These are phyloP conservation scores for Hemibagrus wyckioides DNA, from an alignment of 2,113 vertebrate genomes.

Conservation along the genomic window DNA sequence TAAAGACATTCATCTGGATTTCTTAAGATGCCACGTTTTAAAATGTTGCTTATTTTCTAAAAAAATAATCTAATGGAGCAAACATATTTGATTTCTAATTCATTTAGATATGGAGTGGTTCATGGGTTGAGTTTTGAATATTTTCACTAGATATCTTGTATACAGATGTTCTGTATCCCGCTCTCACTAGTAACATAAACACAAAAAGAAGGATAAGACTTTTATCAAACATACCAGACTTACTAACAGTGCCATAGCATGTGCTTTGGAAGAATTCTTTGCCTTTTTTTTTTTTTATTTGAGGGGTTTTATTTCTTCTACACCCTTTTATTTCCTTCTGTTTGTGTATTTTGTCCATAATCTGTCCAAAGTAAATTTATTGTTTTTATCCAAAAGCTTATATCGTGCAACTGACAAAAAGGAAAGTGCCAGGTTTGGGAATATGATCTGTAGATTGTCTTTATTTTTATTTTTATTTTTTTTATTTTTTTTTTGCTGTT, in stretches of 20 bases:
- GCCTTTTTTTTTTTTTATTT: background rate
- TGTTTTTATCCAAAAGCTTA: constrained; percentile 42
- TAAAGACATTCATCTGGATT: constrained; percentile 6
- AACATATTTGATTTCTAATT: background rate
- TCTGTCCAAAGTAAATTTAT: constrained; percentile 33
- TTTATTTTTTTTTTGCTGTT: constrained; percentile 49
- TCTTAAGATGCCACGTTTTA: background rate
- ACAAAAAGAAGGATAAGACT: background rate
- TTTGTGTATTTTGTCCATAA: constrained; percentile 9
- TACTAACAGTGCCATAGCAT: background rate
- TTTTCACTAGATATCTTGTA: constrained; percentile 1
- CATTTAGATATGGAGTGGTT: background rate
- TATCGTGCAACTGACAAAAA: constrained; percentile 33
- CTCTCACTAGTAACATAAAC: background rate
- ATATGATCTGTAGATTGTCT: constrained; percentile 50
- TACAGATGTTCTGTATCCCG: background rate
- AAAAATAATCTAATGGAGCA: background rate
- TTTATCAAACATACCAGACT: background rate
- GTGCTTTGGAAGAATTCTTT: background rate
- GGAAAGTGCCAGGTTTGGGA: constrained; percentile 30
- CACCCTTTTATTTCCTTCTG: background rate
- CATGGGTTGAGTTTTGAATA: background rate
- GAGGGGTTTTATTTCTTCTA: background rate
- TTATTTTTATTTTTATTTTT: constrained; percentile 45
- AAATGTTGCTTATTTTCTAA: constrained; percentile 11